phyloP scores from a whole-genome alignment of 2,113 vertebrate species.

The Seriola rivoliana region DNA sequence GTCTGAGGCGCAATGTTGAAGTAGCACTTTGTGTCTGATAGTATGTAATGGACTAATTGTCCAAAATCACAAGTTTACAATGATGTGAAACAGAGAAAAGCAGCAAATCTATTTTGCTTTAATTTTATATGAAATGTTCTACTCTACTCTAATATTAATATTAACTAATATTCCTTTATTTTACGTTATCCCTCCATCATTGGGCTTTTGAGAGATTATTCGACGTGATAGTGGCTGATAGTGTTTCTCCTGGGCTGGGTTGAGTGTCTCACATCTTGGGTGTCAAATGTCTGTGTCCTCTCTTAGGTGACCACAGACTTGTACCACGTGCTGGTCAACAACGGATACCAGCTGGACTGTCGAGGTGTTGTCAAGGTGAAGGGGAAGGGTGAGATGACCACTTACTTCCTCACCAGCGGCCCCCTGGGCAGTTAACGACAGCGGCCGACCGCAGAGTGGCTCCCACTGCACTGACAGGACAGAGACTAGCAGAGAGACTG shows the following conservation, averaged over 20 bases:
- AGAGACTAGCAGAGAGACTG: conserved; percentile 59
- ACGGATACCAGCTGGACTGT: conserved; percentile 93
- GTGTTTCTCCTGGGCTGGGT: conserved; percentile 19
- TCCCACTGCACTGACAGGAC: conserved; percentile 73
- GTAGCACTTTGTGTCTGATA: background rate
- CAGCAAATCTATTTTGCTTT: background rate
- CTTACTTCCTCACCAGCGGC: conserved; percentile 96
- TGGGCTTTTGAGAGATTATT: background rate
- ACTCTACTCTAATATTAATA: background rate
- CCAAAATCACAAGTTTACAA: background rate
- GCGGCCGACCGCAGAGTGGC: conserved; percentile 53
- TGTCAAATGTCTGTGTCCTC: conserved; percentile 63
- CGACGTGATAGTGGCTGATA: background rate
- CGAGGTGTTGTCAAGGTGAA: conserved; percentile 96
- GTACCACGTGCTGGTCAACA: conserved; percentile 93
- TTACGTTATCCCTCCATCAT: background rate
- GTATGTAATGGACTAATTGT: background rate
- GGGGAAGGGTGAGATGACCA: conserved; percentile 98
- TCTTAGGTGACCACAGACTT: conserved; percentile 95
- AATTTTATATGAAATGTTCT: background rate
- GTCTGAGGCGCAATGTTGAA: background rate
- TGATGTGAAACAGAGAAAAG: background rate
- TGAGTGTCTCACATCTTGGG: conserved; percentile 31
- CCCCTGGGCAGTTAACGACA: conserved; percentile 88
- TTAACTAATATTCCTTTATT: background rate